Evolutionary conservation across 2,797 vertebrate genomes (phyloP), one percentile per base, ranked within the genome.

Genomic region (Craterocephalus amniculus): DNA sequence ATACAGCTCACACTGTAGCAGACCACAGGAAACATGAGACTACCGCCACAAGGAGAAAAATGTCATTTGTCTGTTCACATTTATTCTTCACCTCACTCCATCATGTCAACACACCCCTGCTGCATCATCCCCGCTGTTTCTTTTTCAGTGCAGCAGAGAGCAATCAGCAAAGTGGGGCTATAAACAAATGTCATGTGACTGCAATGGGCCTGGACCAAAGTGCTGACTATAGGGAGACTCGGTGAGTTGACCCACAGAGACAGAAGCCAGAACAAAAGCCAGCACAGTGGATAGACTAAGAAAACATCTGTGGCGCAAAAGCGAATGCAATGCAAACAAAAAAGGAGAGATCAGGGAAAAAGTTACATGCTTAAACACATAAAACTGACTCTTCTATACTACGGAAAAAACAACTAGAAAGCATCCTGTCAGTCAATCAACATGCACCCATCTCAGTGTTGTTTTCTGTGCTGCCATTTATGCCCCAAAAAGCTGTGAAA

Each of bases 141-240:
- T 70, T 45, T 70, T 59, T 76, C 70, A 72, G 65, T 63, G 68
- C 65, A 79, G 77, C 20, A 67, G 69, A 75, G 79, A 83, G 76
- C 83, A 90, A 89, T 91, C 83, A 86, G 77, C 75, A 78, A 74
- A 89, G 83, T 87, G 76, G 65, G 67, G 81, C 78, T 72, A 83
- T 89, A 90, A 87, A 90, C 85, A 86, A 83, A 76, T 14, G 82
- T 86, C 88, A 90, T n/a, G 79, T 91, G 92, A 85, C 74, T 71
- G 62, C 56, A 71, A 67, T 27, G 61, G 75, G 74, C 72, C 62
- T 16, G 58, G 45, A 43, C 67, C 72, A 66, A 52, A 67, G 81
- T 90, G 90, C 91, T 91, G 91, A 91, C 86, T 87, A 74, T 14
- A 74, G 67, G 52, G 75, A 68, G 67, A 79, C 29, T 68, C 36